Conservation (phyloP, 2,113 vertebrate species). For the Spheniscus mendiculus region DNA sequence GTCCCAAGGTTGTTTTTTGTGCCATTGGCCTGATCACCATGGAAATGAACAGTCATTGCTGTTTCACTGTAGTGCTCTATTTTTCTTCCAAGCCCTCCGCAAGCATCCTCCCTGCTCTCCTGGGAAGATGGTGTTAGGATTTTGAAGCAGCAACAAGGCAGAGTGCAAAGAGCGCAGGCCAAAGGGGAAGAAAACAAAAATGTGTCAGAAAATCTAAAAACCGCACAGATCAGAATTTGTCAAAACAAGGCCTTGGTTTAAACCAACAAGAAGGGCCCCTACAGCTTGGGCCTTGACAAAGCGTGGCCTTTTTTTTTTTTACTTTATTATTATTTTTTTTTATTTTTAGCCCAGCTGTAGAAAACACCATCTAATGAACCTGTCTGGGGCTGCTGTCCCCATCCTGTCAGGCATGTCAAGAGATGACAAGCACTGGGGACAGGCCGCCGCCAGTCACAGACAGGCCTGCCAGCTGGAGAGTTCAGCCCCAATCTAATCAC, state of each 20-base stretch:
- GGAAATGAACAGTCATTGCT: constrained; percentile 66
- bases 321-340: constrained; percentile 9
- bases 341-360: constrained; percentile 94
- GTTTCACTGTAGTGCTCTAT: constrained; percentile 15
- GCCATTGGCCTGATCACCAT: constrained; percentile 60
- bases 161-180: constrained; percentile 79
- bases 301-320: constrained; percentile 76
- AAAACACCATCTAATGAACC: constrained; percentile 99
- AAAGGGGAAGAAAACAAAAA: constrained; percentile 85
- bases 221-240: constrained; percentile 88
- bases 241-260: constrained; percentile 92
- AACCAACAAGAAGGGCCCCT: constrained; percentile 84
- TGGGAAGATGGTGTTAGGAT: constrained; percentile 70
- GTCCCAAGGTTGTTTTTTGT: constrained; percentile 63
- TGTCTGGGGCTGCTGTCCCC: constrained; percentile 98
- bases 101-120: constrained; percentile 60
- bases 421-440: constrained; percentile 97
- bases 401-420: constrained; percentile 99
- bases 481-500: constrained; percentile 99
- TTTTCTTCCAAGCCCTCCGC: constrained; percentile 39
- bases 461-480: constrained; percentile 99
- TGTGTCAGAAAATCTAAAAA: constrained; percentile 85
- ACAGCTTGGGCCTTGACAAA: constrained; percentile 85
- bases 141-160: constrained; percentile 82
- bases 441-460: constrained; percentile 96